phyloP scores from a whole-genome alignment of 2,797 vertebrate species.

The Oreochromis mossambicus region DNA sequence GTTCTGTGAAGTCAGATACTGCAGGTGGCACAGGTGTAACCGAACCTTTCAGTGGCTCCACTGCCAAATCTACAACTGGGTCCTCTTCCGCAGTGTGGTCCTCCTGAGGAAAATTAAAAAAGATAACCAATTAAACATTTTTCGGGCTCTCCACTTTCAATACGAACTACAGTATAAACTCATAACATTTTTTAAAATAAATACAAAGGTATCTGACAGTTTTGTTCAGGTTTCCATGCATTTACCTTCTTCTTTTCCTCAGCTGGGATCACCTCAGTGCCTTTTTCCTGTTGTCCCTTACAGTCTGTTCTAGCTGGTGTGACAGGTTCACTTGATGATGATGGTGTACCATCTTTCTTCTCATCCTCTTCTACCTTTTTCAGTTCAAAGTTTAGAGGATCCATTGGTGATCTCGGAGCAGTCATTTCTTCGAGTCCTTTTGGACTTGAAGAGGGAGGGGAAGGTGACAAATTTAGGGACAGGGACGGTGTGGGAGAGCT shows the following conservation, averaged over 20 bases:
- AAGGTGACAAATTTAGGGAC: constrained; percentile 70
- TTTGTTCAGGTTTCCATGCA: neutral
- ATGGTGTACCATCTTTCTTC: neutral
- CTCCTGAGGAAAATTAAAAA: constrained; percentile 36
- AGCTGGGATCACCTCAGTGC: neutral
- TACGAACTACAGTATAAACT: neutral
- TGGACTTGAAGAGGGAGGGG: constrained; percentile 59
- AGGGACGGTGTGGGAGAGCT: constrained; percentile 63
- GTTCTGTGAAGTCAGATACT: constrained; percentile 34
- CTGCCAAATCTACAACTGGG: constrained; percentile 13
- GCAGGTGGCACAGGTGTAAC: constrained; percentile 11
- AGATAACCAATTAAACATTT: neutral
- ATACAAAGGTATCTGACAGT: neutral
- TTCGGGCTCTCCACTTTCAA: neutral
- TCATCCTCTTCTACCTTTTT: constrained; percentile 53
- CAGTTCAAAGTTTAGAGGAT: constrained; percentile 56
- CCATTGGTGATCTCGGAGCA: constrained; percentile 59
- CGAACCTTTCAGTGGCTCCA: constrained; percentile 33
- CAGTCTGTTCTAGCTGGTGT: constrained; percentile 17
- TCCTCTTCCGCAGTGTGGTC: constrained; percentile 19
- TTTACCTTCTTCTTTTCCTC: constrained; percentile 45
- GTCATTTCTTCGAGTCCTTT: constrained; percentile 40
- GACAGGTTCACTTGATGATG: constrained; percentile 11
- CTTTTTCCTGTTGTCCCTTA: constrained; percentile 36
- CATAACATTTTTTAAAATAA: neutral